Base-by-base conservation (phyloP, 1,140 invertebrate genomes). In the Dreissena rostriformis region DNA sequence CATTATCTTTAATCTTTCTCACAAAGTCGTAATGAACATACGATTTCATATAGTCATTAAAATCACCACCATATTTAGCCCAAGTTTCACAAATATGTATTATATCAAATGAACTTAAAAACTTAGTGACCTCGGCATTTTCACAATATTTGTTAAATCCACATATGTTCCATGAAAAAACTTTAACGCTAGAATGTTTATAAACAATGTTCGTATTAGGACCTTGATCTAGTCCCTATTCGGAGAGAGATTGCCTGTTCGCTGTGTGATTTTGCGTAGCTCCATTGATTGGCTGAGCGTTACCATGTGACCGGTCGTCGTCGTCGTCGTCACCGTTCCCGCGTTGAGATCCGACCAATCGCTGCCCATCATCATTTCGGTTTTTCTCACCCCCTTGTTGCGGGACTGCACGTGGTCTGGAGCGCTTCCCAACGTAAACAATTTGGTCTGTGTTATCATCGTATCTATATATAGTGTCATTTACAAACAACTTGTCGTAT, bases 51-150 rank as follows among this genome's bases (percentile, higher is more conserved):
- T 14, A 57, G 53, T 57, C 53, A 57, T 57, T 57, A 57, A 57
- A 57, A 14, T 57, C 53, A 14, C 12, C 53, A 12, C 19, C 19
- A 57, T 14, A 12, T 19, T 14, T 57, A 57, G 12, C 19, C 53
- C 53, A 57, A 14, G 53, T 57, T 57, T 57, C 53, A 57, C 53
- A 57, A 19, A 57, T 57, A 57, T 57, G 53, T 57, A 57, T 57
- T 14, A 57, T 57, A 19, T 57, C 53, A 57, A 14, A 57, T 12
- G 53, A 14, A 57, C 53, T 57, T 57, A 57, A 57, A 19, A 14
- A 57, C 53, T 57, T 57, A 19, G 19, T 57, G 53, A 57, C 53
- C 12, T 57, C 53, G 12, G 53, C 53, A 57, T 57, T 57, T 57
- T 57, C 53, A 57, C 19, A 57, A 57, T 57, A 57, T 57, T 57